These are phyloP conservation scores for Pseudoatta argentina DNA, from an alignment of 1,140 invertebrate genomes.

Conservation along the genomic window DNA sequence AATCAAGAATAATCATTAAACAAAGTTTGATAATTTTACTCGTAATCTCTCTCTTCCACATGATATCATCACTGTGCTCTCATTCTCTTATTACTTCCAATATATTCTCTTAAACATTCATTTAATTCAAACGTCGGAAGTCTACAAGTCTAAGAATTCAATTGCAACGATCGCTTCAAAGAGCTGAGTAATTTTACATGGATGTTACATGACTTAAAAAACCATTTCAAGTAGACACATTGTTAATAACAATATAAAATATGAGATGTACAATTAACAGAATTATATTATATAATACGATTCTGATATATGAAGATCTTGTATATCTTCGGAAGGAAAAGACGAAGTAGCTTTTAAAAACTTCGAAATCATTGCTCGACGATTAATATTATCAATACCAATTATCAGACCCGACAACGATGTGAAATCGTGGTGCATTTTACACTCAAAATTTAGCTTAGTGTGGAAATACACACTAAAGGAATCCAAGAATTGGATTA, in stretches of 20 bases:
- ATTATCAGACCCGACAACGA: too few species aligned
- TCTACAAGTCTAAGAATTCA: background rate
- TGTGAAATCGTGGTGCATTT: too few species aligned
- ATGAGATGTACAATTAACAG: background rate
- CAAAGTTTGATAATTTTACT: background rate
- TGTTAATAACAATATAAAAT: background rate
- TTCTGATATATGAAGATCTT: background rate
- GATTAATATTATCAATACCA: background rate
- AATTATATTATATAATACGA: background rate
- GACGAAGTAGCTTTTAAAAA: background rate
- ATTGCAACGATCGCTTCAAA: background rate
- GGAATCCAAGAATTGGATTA: too few species aligned
- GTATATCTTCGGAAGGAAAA: background rate
- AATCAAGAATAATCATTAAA: conserved; percentile 9
- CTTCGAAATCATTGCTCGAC: background rate
- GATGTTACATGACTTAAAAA: background rate
- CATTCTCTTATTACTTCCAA: background rate
- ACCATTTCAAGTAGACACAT: background rate
- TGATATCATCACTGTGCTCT: background rate
- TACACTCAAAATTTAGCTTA: too few species aligned
- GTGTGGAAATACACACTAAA: too few species aligned
- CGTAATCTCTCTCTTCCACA: background rate
- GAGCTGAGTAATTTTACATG: background rate
- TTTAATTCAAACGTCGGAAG: background rate
- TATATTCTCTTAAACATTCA: background rate